A percentile compares a stretch with the other conserved stretches of the same genome.
Evolutionary conservation across 2,113 vertebrate species (phyloP).

Genomic region (Cettia cetti): DNA sequence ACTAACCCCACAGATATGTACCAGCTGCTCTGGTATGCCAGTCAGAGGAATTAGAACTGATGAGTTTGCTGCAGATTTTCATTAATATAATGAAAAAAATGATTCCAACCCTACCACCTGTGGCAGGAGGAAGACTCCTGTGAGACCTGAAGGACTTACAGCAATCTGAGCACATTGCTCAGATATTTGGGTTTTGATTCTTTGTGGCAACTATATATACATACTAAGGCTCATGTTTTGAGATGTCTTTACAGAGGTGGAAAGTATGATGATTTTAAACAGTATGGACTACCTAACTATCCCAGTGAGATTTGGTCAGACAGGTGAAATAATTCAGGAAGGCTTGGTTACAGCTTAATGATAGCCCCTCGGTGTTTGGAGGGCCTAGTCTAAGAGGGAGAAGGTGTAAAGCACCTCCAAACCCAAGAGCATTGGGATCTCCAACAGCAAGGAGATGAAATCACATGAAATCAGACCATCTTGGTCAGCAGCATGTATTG

Average conservation of each 20-base stretch:
- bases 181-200: not conserved
- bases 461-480: not conserved
- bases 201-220: not conserved
- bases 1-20: not conserved
- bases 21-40: not conserved
- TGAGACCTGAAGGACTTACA: not conserved
- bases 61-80: not conserved
- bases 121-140: rapidly evolving
- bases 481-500: not conserved
- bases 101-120: not conserved
- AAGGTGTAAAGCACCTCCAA: not conserved
- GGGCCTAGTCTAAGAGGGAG: rapidly evolving
- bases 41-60: not conserved
- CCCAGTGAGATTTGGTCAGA: not conserved
- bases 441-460: not conserved
- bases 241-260: not conserved
- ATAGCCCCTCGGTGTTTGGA: rapidly evolving
- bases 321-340: not conserved
- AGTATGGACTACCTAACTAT: not conserved
- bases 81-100: not conserved
- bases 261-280: not conserved
- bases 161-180: not conserved
- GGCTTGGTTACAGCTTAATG: not conserved
- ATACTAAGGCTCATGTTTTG: not conserved
- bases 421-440: not conserved